Base-by-base conservation (phyloP, 1,140 invertebrate species). In the Lordiphosa mommai region DNA sequence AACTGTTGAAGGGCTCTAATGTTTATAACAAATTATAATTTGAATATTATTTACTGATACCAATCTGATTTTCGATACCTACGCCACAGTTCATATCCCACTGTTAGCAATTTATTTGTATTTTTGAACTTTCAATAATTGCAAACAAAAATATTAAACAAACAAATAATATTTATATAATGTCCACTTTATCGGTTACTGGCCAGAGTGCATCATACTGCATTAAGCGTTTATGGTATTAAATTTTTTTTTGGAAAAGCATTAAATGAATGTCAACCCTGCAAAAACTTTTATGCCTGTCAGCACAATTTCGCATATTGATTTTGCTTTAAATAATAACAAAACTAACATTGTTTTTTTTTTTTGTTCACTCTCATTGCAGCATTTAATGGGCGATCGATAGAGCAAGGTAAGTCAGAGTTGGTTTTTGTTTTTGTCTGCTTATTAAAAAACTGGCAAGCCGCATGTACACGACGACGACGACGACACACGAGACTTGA, bases 401-500 rank as follows among this genome's bases (percentile, higher is more conserved):
- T 60, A 67, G 44, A 61, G 53, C 49, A 63, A 80, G 74, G 73
- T 79, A 51, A 72, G 73, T 71, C 34, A 47, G 12, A 68, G 38
- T 23, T 13, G 12, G 34, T 36, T 23, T 29, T 12, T 53, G 17
- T 58, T 56, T 36, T 14, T 58, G 30, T 44, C 4, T 49, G 73
- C 69, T 80, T 77, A 73, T 77, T 77, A 72, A 72, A 77, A 79
- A 76, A 72, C 57, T 69, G 59, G 51, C 61, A 68, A 59, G 58
- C 64, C 48, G 34, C 52, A 41, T 12, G 44, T 27, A 70, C 29
- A 50, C 23, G n/a, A n/a, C n/a, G n/a, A n/a, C n/a, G n/a, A n/a
- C n/a, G n/a, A 60, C 13, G 20, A 58, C 33, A 36, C 23, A 38
- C 14, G 16, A 33, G 29, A 29, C 20, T 29, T 30, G 23, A 27